Base-by-base conservation (phyloP, 2,113 vertebrate species). In the Hippocampus comes region DNA sequence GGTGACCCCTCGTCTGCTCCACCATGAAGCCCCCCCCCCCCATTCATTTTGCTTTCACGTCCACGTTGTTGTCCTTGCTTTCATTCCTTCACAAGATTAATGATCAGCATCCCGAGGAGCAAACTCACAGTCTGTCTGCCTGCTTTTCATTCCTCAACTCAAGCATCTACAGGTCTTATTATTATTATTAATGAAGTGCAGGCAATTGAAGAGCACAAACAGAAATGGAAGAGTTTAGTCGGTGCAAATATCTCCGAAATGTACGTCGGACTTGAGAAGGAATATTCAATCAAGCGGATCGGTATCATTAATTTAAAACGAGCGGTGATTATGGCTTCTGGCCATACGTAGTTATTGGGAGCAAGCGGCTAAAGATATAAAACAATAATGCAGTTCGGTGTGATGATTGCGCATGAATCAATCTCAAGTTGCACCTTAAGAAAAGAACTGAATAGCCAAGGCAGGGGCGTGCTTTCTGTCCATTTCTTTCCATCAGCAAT, bases 281-380 rank as follows among this genome's bases (percentile, higher is more conserved):
- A 89, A 89, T 89, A 83, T 83, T 88, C 84, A 25, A 86, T 75
- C 70, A 53, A 4, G 6, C 9, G n/a, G 48, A 57, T 34, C 23
- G 3, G 63, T 75, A 87, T 78, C 76, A 86, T 89, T 86, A 78
- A 90, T 79, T 66, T 8, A 66, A 82, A 88, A 73, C 82, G 71
- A 68, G 82, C 85, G 85, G 79, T 83, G 82, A 88, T 86, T 83
- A 85, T 61, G 64, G 68, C 79, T 80, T 75, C 78, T 14, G 75
- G 76, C 71, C 81, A 78, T 72, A 82, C 56, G 1, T 75, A 82
- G 84, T 74, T 83, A 70, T 85, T 79, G 78, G 74, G 67, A 71
- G 72, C 14, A 30, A 18, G 27, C 59, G 55, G 64, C 63, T 70
- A 76, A 82, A 84, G 83, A 86, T 87, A 76, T 82, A 76, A 82